Evolutionary conservation across 1,140 invertebrate genomes (phyloP), one percentile per base, ranked within the genome.

Genomic region (Luehdorfia chinensis): DNA sequence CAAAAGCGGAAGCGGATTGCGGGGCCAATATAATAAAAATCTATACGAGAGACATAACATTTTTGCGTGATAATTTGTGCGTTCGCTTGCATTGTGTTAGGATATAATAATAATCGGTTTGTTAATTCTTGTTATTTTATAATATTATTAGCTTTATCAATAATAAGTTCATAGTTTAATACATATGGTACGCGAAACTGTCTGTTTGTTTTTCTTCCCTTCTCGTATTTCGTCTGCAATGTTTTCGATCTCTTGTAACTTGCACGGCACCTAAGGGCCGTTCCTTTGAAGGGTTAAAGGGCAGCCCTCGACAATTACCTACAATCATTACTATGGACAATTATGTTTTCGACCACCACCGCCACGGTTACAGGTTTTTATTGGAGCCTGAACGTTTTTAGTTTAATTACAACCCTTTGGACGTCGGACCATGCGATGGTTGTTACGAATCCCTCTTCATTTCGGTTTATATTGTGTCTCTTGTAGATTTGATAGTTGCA

Each of bases 271-370:
- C 28, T 41, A 56, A 69, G 55, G 59, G 59, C 36, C 34, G 45
- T 51, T 71, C 60, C 74, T 77, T 74, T 45, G 57, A 66, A 78
- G 79, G 79, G 79, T 79, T 69, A 72, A 65, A 77, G 67, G 75
- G 69, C 47, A 52, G 43, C 62, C 61, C 70, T 47, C 65, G 48
- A 71, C 73, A 84, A 84, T 81, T 84, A 79, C 71, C 74, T 76
- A 81, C 79, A 80, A 80, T 84, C 66, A 77, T 81, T 81, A 78
- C 69, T 65, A 71, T 70, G 59, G 66, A 75, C 75, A 72, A 78
- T 79, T 78, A 77, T 76, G 72, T 78, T 65, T 66, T 71, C 59
- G 73, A 61, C 62, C 62, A 57, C 60, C 55, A 62, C 64, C 74
- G 66, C 71, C 62, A 72, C 69, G 71, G 61, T 67, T 63, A 60